Percentiles rank a stretch among this genome's conserved stretches.
phyloP scores from a whole-genome alignment of 2,888 invertebrate species.

The Lissonota sp. region DNA sequence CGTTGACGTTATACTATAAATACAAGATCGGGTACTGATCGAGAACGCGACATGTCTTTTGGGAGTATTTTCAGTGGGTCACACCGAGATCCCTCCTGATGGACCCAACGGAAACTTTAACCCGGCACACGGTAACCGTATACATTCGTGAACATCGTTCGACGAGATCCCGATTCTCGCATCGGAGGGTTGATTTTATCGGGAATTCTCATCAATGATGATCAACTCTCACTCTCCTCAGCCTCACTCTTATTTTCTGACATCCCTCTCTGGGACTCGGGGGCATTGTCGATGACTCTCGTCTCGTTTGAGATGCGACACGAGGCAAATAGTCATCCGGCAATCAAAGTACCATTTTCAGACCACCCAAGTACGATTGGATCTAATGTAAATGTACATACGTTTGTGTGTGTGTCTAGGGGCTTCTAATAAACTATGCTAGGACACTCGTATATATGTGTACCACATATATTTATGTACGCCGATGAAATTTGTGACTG shows the following conservation, averaged over 20 bases:
- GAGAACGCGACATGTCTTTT: neutral
- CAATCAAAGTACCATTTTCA: constrained; percentile 40
- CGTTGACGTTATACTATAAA: constrained; percentile 27
- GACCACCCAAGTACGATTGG: constrained; percentile 52
- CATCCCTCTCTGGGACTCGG: neutral
- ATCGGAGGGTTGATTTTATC: constrained; percentile 68
- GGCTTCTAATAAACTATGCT: constrained; percentile 6
- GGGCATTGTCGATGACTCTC: constrained; percentile 21
- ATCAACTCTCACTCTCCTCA: constrained; percentile 11
- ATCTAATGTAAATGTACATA: neutral
- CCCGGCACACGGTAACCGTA: neutral
- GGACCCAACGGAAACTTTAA: neutral
- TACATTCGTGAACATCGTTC: constrained; percentile 1
- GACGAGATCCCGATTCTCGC: neutral
- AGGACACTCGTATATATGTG: neutral
- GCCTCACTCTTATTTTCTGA: no score
- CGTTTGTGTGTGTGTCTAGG: no score
- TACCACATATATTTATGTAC: constrained; percentile 1
- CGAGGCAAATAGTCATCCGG: constrained; percentile 37
- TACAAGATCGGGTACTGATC: constrained; percentile 38
- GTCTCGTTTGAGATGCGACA: neutral
- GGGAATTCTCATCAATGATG: constrained; percentile 50
- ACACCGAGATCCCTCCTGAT: neutral
- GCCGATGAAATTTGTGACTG: constrained; percentile 1
- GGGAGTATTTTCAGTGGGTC: neutral